Evolutionary conservation across 2,888 invertebrate genomes (phyloP), one percentile per base, ranked within the genome.

Genomic region (Ophraella communa): DNA sequence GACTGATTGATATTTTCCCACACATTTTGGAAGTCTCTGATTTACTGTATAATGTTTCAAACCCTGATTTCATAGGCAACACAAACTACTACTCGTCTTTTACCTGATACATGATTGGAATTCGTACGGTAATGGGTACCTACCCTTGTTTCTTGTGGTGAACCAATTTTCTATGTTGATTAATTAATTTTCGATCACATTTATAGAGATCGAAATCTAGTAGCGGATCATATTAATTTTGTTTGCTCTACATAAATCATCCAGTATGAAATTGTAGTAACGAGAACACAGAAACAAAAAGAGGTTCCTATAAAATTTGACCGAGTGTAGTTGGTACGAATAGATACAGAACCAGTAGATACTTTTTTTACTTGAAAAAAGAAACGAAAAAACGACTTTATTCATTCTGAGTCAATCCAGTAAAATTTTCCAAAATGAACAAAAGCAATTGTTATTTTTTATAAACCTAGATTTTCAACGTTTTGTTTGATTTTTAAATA

Each of bases 211-310:
- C 42, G 21, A 52, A 24, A n/a, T 42, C 42, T 64, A 21, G 47
- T 5, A 17, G 44, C 21, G 11, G 33, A 49, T 58, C 17, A 59
- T 60, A 52, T 39, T 69, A 69, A 69, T 69, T 72, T 70, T 66
- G 70, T 69, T 73, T 78, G 78, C 78, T 79, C 78, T 76, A 79
- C 76, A 79, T 79, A 79, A 79, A 79, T 79, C 79, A 78, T 78
- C 78, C 76, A 76, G 73, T 77, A 76, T 77, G 77, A 78, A 78
- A 77, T 75, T 71, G 72, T 69, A 47, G 54, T 66, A 73, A 5
- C 68, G 78, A 77, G 77, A 67, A 8, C 61, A 51, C 70, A 79
- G 71, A 67, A 73, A 21, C 5, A 2, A 20, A 14, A 56, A 53
- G 61, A 67, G 67, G 47, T 62, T n/a, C 1, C 10, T 7, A 4